A percentile compares a stretch with the other conserved stretches of the same genome.
Conservation (phyloP, 2,888 invertebrate species). For the Melitaea athalia region DNA sequence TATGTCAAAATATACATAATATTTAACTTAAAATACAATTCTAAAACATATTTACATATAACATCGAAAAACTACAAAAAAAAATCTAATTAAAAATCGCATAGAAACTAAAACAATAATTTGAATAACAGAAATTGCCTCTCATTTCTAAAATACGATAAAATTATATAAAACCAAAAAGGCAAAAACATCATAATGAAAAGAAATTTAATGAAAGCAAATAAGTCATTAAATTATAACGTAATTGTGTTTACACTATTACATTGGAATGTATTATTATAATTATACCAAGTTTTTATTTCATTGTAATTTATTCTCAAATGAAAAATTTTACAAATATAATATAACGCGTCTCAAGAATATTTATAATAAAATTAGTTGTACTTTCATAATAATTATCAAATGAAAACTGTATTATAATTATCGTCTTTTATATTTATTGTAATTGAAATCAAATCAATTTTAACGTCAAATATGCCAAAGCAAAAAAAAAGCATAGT, state of each 20-base stretch:
- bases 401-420: no score
- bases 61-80: constrained; percentile 36
- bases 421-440: no score
- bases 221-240: not conserved
- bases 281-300: constrained; percentile 2
- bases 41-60: constrained; percentile 53
- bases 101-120: not conserved
- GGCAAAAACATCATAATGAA: not conserved
- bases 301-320: not conserved
- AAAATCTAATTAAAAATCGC: not conserved
- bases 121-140: not conserved
- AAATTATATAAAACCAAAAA: not conserved
- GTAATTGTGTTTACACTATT: constrained; percentile 10
- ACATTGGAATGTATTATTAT: constrained; percentile 41
- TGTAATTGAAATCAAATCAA: no score
- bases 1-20: constrained; percentile 62
- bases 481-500: no score
- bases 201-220: not conserved
- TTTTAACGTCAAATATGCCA: no score
- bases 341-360: not conserved
- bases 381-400: not conserved
- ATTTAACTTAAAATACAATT: constrained; percentile 42
- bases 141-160: not conserved
- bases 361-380: not conserved
- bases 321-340: not conserved